Conservation (phyloP, 2,888 invertebrate species). For the Orthosia incerta region DNA sequence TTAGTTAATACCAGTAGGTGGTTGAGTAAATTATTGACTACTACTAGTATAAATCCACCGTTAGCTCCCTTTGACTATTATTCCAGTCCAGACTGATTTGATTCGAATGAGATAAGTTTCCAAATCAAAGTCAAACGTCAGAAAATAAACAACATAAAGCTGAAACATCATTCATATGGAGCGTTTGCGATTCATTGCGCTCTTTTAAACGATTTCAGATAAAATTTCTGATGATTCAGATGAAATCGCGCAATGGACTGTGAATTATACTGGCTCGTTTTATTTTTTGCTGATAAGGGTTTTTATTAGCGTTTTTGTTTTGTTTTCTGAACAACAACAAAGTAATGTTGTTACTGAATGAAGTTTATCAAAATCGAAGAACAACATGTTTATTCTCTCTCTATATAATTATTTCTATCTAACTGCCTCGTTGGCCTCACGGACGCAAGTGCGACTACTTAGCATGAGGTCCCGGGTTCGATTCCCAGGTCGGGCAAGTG, state of each 20-base stretch:
- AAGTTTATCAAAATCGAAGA: neutral
- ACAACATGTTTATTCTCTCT: no score
- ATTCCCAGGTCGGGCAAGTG: no score
- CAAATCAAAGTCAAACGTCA: conserved; percentile 48
- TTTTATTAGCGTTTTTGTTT: conserved; percentile 21
- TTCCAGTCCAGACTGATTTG: conserved; percentile 45
- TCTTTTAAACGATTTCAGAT: conserved; percentile 54
- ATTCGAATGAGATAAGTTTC: conserved; percentile 50
- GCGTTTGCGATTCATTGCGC: conserved; percentile 55
- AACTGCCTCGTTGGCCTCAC: no score
- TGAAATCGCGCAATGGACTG: conserved; percentile 54
- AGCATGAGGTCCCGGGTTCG: no score
- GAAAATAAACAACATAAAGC: conserved; percentile 51
- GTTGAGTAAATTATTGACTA: neutral
- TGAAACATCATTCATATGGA: conserved; percentile 55
- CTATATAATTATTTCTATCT: no score
- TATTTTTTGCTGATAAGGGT: conserved; percentile 32
- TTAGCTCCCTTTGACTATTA: conserved; percentile 24
- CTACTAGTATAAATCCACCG: neutral
- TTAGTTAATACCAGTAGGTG: no score
- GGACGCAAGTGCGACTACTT: no score
- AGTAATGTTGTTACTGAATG: neutral
- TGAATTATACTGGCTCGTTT: conserved; percentile 44
- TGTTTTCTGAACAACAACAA: neutral
- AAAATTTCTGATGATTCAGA: conserved; percentile 49